Percentiles rank a stretch among this genome's conserved stretches.
These are phyloP conservation scores for Rousettus madagascariensis DNA, from an alignment of 2,797 vertebrate species.

Conservation along the genomic window DNA sequence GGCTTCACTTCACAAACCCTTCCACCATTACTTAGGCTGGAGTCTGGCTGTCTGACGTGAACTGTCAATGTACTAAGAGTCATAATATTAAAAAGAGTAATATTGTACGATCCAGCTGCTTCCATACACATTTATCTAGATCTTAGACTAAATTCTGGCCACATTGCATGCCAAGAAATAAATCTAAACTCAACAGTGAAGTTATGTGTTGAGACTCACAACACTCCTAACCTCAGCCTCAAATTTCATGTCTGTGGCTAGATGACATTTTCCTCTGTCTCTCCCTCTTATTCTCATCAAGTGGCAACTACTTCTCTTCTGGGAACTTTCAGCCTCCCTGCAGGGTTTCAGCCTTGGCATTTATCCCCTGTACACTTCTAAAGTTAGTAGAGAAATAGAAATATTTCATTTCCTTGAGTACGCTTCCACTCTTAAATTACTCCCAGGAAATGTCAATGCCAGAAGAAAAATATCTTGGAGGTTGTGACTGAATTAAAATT, in stretches of 20 bases:
- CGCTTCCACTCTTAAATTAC: conserved; percentile 62
- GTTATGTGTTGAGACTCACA: background rate
- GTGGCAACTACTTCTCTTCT: background rate
- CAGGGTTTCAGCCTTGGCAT: conserved; percentile 56
- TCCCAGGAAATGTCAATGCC: conserved; percentile 72
- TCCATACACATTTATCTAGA: background rate
- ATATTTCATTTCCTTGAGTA: conserved; percentile 72
- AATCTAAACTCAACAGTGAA: background rate
- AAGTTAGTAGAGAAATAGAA: conserved; percentile 65
- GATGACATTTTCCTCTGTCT: background rate
- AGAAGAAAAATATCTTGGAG: conserved; percentile 66
- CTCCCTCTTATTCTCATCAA: background rate
- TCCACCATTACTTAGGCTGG: background rate
- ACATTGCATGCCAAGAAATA: background rate
- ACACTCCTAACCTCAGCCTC: background rate
- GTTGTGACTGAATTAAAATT: conserved; percentile 55
- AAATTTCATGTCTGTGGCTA: background rate
- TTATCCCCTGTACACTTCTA: conserved; percentile 41
- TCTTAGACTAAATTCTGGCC: conserved; percentile 12
- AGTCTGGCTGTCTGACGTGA: conserved; percentile 26
- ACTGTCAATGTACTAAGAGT: conserved; percentile 3
- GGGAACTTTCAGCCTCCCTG: conserved; percentile 40
- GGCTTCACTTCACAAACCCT: background rate
- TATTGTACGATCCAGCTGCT: background rate
- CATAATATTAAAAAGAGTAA: conserved; percentile 42